Base-by-base conservation (phyloP, 2,888 invertebrate genomes). In the Apotomis turbidana region DNA sequence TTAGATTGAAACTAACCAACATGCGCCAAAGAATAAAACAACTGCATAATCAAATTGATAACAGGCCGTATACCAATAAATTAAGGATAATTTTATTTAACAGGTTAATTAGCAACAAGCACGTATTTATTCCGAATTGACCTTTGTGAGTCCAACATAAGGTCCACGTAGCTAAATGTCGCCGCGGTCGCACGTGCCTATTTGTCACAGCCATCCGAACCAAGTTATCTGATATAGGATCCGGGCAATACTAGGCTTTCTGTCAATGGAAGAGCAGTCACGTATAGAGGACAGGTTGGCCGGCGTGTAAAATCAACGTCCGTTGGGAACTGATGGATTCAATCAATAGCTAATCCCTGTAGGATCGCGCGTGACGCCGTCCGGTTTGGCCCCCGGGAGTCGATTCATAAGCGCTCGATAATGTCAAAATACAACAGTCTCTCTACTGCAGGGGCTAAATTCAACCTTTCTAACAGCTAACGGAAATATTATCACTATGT, bases 261-360 rank as follows among this genome's bases (percentile, higher is more conserved):
- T 44, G 64, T 27, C 64, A 55, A 55, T 55, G 44, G 4, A 12
- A 27, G 44, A 64, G 55, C 55, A 10, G 27, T 64, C 64, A 64
- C 64, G 15, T 44, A 44, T 60, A 49, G 54, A 13, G 27, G 44
- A 64, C 55, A 9, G 54, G 64, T 46, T 64, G 55, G 64, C 44
- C 64, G 12, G n/a, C 64, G 15, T 44, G 54, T 67, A 71, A 71
- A 71, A 71, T 71, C 55, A 71, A 61, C 71, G 71, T 68, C 71
- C 71, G 68, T 44, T 52, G 71, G 71, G 71, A 64, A 72, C 68
- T 68, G 71, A 68, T 63, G 71, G 62, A 72, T 72, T 72, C 71
- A 72, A 72, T 72, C 71, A 72, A 72, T 72, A 68, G 68, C 68
- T 72, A 72, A 72, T 72, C 71, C 71, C 71, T 51, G 71, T 68